Evolutionary conservation across 2,797 vertebrate genomes (phyloP), one percentile per base, ranked within the genome.

Genomic region (Mus caroli): DNA sequence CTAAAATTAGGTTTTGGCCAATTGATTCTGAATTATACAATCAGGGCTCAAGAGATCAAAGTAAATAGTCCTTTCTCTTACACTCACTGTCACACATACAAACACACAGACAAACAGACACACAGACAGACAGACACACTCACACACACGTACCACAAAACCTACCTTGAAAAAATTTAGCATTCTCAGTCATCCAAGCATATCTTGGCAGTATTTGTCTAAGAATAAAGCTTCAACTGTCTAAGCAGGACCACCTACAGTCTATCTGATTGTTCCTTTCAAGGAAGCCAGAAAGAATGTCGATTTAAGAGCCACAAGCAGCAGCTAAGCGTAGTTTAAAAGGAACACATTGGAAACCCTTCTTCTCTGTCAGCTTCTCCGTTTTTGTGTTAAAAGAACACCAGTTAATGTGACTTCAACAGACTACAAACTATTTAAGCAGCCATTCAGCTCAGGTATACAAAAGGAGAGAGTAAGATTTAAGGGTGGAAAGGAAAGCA

Each of bases 11-110:
- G 98, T 97, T 97, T 97, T 98, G 98, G 97, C 94, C 98, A 98
- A 98, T 98, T 98, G 97, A 98, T 97, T 98, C 98, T 98, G 98
- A 98, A 98, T 98, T 98, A 98, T 94, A 98, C 96, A 98, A 98
- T 93, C 96, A 94, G 94, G 97, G 87, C 97, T 98, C 97, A 95
- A 73, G 95, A 97, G 97, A 98, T 98, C 95, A 97, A 97, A 96
- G 93, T 97, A 98, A 98, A 98, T 95, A 98, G 90, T 60, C 96
- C 94, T 98, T 94, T 97, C 94, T 88, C 97, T 96, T 97, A 83
- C 96, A 94, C 71, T 93, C 15, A 58, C 2, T 26, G 3, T 56
- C 22, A 40, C 69, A 64, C 19, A 50, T 12, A 50, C 9, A 50
- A 50, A 31, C 19, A 22, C 56, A 95, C 40, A 73, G 64, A 46